Percentiles rank a stretch among this genome's conserved stretches.
phyloP scores from a whole-genome alignment of 2,113 vertebrate genomes.

The Ia io region DNA sequence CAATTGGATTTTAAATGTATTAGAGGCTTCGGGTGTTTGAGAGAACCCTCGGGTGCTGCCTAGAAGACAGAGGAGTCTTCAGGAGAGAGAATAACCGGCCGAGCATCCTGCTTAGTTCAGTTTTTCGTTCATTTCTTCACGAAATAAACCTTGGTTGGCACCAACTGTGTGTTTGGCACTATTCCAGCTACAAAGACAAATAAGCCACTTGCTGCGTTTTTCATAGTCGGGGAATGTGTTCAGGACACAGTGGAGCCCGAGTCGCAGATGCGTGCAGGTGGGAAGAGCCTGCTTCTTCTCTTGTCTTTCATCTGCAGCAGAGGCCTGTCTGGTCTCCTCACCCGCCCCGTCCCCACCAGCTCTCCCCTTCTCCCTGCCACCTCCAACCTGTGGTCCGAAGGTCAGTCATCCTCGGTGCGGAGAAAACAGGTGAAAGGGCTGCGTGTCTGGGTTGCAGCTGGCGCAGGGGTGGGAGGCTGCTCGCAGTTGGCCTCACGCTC shows the following conservation, averaged over 20 bases:
- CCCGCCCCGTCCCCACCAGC: not conserved
- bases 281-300: not conserved
- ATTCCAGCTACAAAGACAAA: not conserved
- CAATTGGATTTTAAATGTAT: constrained; percentile 48
- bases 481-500: not conserved
- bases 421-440: constrained; percentile 30
- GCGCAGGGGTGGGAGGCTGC: not conserved
- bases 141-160: not conserved
- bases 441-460: constrained; percentile 33
- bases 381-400: constrained; percentile 37
- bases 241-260: not conserved
- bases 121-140: not conserved
- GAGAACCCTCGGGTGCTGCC: not conserved
- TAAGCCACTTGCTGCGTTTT: not conserved
- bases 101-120: not conserved
- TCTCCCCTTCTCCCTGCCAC: not conserved
- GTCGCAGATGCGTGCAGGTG: not conserved
- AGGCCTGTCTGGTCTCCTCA: not conserved
- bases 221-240: not conserved
- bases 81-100: not conserved
- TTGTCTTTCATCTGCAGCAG: constrained; percentile 17
- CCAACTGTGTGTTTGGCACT: not conserved
- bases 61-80: not conserved
- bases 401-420: not conserved
- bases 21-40: constrained; percentile 4